Evolutionary conservation across 37 sponge, comb jelly and placozoan species (phyloP), one percentile per base, ranked within the genome.

Genomic region (Theonella swinhoei): DNA sequence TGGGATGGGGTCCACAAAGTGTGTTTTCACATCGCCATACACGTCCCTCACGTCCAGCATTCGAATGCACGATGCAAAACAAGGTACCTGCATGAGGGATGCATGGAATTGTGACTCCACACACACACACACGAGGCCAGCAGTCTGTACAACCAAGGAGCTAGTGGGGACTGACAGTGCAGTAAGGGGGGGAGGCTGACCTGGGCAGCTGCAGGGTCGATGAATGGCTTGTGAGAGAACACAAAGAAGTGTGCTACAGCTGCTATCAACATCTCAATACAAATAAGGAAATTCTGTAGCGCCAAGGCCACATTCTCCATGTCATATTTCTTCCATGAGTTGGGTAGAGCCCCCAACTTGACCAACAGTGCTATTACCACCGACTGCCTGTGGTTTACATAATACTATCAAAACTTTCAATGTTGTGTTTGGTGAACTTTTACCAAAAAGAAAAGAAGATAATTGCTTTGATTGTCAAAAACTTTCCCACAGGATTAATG

Each of bases 391-490:
- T 2, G 64, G 54, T 8, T 25, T 24, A 66, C 40, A n/a, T n/a
- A n/a, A 24, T 7, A 17, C n/a, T 64, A 28, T 3, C 64, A 64
- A 29, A 3, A 64, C 1, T 66, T 66, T 30, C 67, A 30, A 66
- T 66, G 7, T 66, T 7, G 19, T 30, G 5, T 30, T n/a, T 71
- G 0, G 34, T 8, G 39, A 38, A 36, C 28, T 28, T 38, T 89
- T 73, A 91, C 98, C 98, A 97, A 75, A 97, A 97, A 1, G 91
- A 64, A 79, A 90, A 87, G 88, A 97, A 94, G 61, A 97, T 76
- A 20, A 97, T 92, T 29, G 91, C 88, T 75, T 97, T 97, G 58
- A 97, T 89, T 4, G 88, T 82, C 20, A 88, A 74, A 75, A 97
- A 97, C 78, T 97, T 97, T 67, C 85, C 65, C 14, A 97, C 28